Percentiles rank a stretch among this genome's conserved stretches.
Conservation (phyloP, 2,888 invertebrate species). For the Pollenia labialis region DNA sequence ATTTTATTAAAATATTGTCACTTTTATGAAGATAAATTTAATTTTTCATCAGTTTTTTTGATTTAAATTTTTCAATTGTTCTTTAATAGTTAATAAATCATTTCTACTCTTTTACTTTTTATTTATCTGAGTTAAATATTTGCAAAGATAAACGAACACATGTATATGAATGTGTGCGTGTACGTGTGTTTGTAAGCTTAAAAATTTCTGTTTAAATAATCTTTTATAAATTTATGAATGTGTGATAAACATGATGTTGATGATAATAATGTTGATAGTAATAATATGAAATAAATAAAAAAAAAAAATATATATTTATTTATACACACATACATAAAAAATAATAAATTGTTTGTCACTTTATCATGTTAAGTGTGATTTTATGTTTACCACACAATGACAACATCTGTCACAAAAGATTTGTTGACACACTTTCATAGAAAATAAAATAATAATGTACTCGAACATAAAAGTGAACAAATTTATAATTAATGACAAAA, state of each 20-base stretch:
- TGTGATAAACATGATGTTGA: constrained; percentile 45
- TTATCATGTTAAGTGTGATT: constrained; percentile 72
- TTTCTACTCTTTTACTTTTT: constrained; percentile 48
- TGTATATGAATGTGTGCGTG: not conserved
- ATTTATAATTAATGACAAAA: constrained; percentile 59
- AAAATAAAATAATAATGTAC: constrained; percentile 21
- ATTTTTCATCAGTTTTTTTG: constrained; percentile 54
- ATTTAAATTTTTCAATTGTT: constrained; percentile 56
- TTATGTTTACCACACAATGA: constrained; percentile 72
- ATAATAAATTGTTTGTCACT: constrained; percentile 69
- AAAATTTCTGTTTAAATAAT: constrained; percentile 37
- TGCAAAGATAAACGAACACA: not conserved
- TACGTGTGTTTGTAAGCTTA: constrained; percentile 2
- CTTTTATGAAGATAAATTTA: constrained; percentile 34
- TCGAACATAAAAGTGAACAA: constrained; percentile 42
- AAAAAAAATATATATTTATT: not conserved
- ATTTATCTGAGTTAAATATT: constrained; percentile 30
- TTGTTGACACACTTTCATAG: constrained; percentile 57
- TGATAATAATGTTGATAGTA: constrained; percentile 38
- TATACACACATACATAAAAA: not conserved
- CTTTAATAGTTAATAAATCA: constrained; percentile 69
- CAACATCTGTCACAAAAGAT: constrained; percentile 73
- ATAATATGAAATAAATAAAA: constrained; percentile 10
- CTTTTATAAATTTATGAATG: constrained; percentile 51
- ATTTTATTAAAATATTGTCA: constrained; percentile 14